Evolutionary conservation across 1,140 invertebrate species (phyloP).

Genomic region (Halictus rubicundus): DNA sequence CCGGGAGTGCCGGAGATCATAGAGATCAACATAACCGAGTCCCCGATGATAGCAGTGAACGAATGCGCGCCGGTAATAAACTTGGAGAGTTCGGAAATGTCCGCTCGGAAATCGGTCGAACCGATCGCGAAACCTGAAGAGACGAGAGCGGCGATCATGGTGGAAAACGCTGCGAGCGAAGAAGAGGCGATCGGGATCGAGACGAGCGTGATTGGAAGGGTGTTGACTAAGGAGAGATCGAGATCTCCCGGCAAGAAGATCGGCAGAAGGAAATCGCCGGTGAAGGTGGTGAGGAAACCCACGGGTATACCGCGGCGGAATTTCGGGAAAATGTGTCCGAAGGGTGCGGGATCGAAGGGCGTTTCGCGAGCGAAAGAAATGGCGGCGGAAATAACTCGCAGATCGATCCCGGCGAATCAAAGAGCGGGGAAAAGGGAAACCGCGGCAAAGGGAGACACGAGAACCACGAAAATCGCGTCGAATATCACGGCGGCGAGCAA

Average conservation of each 20-base stretch:
- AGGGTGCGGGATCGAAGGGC: constrained; percentile 5
- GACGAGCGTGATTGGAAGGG: background rate
- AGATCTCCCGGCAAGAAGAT: constrained; percentile 75
- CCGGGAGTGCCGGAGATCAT: constrained; percentile 60
- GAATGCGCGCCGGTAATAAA: constrained; percentile 58
- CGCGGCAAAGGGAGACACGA: background rate
- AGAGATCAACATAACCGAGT: constrained; percentile 72
- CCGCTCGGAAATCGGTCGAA: background rate
- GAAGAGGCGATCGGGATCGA: constrained; percentile 16
- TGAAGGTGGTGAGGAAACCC: constrained; percentile 70
- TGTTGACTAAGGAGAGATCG: constrained; percentile 62
- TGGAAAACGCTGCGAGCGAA: background rate
- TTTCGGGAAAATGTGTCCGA: constrained; percentile 40
- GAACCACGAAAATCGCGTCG: background rate
- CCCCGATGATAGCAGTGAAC: constrained; percentile 61
- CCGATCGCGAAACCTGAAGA: background rate
- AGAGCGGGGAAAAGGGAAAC: background rate
- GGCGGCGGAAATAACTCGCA: constrained; percentile 38
- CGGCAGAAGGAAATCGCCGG: constrained; percentile 70
- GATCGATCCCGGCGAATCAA: constrained; percentile 15
- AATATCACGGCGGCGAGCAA: background rate
- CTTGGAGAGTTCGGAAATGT: background rate
- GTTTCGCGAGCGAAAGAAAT: constrained; percentile 52
- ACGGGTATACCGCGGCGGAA: constrained; percentile 47
- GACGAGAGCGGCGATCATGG: background rate